Percentiles rank a stretch among this genome's conserved stretches.
Evolutionary conservation across 2,888 invertebrate species (phyloP).

Genomic region (Aspidiotus rigidus): DNA sequence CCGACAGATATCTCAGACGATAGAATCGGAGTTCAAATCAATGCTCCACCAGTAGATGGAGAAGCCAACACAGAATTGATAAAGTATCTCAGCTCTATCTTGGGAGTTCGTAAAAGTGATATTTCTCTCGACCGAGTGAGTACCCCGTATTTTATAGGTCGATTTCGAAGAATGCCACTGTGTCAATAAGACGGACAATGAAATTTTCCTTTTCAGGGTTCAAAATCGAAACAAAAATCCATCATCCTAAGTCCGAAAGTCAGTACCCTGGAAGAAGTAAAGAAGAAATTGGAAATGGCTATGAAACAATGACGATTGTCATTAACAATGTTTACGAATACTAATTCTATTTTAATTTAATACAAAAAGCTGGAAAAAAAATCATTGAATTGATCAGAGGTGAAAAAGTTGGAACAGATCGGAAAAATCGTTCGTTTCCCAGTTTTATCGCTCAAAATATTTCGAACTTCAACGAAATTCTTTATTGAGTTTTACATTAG

Average conservation of each 20-base stretch:
- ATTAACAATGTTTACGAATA: too few species aligned
- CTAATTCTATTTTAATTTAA: too few species aligned
- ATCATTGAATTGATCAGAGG: too few species aligned
- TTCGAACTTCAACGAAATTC: too few species aligned
- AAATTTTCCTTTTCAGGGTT: constrained; percentile 44
- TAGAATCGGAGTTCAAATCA: constrained; percentile 64
- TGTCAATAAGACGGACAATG: not conserved
- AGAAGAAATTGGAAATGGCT: constrained; percentile 7
- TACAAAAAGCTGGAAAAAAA: too few species aligned
- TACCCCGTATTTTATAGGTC: not conserved
- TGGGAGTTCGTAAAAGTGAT: constrained; percentile 61
- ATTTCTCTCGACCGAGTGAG: constrained; percentile 54
- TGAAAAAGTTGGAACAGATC: too few species aligned
- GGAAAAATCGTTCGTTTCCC: too few species aligned
- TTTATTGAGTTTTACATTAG: too few species aligned
- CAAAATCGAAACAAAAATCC: constrained; percentile 51
- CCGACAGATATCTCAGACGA: constrained; percentile 50
- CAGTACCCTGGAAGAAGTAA: constrained; percentile 3
- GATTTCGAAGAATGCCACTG: not conserved
- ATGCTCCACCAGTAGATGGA: constrained; percentile 71
- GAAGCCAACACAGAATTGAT: constrained; percentile 69
- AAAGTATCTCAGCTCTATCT: constrained; percentile 58
- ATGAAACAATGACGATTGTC: not conserved
- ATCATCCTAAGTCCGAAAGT: constrained; percentile 43
- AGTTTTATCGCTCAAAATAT: too few species aligned